These are phyloP conservation scores for Whitmania pigra DNA, from an alignment of 1,140 invertebrate genomes.

Conservation along the genomic window DNA sequence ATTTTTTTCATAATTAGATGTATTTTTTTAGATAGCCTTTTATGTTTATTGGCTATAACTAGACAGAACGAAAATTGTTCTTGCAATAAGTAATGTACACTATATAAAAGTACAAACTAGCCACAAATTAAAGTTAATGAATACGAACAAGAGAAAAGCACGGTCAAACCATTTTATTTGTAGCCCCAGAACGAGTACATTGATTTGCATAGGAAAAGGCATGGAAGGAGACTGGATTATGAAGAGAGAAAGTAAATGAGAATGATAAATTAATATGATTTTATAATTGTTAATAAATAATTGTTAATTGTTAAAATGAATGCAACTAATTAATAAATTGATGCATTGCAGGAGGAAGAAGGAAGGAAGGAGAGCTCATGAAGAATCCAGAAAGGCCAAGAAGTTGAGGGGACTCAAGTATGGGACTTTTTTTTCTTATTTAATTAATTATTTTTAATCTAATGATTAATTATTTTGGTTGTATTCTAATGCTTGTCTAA, in stretches of 20 bases:
- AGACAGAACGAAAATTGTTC: too few species aligned
- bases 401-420: conserved; percentile 80
- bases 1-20: too few species aligned
- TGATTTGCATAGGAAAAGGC: conserved; percentile 85
- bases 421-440: conserved; percentile 2
- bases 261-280: background rate
- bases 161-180: conserved; percentile 24
- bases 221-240: conserved; percentile 90
- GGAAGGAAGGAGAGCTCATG: conserved; percentile 81
- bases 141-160: background rate
- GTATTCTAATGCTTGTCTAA: background rate
- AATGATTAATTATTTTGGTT: background rate
- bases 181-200: conserved; percentile 99
- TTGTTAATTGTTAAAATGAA: background rate
- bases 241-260: conserved; percentile 64
- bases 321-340: conserved; percentile 14
- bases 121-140: too few species aligned
- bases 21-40: too few species aligned
- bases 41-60: too few species aligned
- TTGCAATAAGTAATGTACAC: too few species aligned
- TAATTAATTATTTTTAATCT: background rate
- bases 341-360: conserved; percentile 61
- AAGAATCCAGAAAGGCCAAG: conserved; percentile 72
- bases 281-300: conserved; percentile 7
- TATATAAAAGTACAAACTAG: too few species aligned